Base-by-base conservation (phyloP, 1,140 invertebrate genomes). In the Akabosia matsudoensis region DNA sequence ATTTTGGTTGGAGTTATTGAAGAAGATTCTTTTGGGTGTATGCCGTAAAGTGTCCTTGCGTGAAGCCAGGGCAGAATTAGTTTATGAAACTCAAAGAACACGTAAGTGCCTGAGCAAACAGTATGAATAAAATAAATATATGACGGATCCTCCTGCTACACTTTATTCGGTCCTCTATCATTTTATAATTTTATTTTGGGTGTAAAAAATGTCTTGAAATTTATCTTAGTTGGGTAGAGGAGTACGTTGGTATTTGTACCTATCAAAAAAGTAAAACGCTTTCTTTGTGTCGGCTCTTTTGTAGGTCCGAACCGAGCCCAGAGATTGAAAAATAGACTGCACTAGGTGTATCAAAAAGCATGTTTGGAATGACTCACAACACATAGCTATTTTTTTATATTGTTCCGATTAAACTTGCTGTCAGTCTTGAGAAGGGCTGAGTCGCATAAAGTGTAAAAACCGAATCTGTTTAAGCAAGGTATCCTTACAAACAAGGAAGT, bases 231-330 rank as follows among this genome's bases (percentile, higher is more conserved):
- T 22, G 54, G 24, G 37, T 7, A 7, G 37, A 18, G 18, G 7
- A 18, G 18, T 10, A 45, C 37, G 18, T 45, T 45, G 18, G 37
- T 45, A 45, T 10, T 45, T 45, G 37, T 45, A 45, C 18, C 37
- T n/a, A n/a, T n/a, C n/a, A 56, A 56, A 56, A 7, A 56, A 56
- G 13, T 56, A 22, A 56, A n/a, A 22, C n/a, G 22, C n/a, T 56
- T 56, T 56, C 37, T 56, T 56, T 22, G 54, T 67, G 14, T 2
- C 7, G 61, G 61, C 61, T 67, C 26, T 30, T 67, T 67, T 67
- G 61, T 67, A 31, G 31, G 61, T n/a, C 54, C 54, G 54, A 56
- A 56, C n/a, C n/a, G n/a, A n/a, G n/a, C n/a, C n/a, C n/a, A n/a
- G n/a, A n/a, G n/a, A n/a, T n/a, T n/a, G n/a, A n/a, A n/a, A n/a